phyloP scores from a whole-genome alignment of 2,113 vertebrate species.

The Melanocharis versteri region DNA sequence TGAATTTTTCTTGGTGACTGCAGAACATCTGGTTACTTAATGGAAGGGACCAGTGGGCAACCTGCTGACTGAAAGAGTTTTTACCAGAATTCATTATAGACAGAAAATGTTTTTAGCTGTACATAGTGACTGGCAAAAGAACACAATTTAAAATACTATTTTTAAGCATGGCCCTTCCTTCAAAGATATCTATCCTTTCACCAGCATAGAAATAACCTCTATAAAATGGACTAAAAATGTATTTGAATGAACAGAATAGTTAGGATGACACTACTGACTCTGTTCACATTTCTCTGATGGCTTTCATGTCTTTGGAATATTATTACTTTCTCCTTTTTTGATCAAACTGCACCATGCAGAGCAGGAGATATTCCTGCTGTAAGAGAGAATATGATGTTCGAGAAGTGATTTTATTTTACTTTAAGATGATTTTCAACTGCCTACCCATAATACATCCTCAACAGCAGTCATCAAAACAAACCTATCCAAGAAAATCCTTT shows the following conservation, averaged over 20 bases:
- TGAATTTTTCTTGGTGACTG: neutral
- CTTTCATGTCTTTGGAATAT: neutral
- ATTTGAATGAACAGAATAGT: neutral
- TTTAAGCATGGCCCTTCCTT: neutral
- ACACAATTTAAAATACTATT: neutral
- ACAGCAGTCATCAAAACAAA: neutral
- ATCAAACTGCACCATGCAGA: neutral
- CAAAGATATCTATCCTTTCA: neutral
- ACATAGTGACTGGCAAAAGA: neutral
- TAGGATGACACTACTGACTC: neutral
- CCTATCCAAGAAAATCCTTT: neutral
- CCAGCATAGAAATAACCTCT: neutral
- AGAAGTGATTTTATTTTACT: conserved; percentile 2
- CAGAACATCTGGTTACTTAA: neutral
- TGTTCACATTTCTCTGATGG: neutral
- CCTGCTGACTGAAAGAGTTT: neutral
- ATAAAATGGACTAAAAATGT: neutral
- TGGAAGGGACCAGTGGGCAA: neutral
- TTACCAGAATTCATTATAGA: neutral
- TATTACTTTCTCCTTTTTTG: neutral
- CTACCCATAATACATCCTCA: neutral
- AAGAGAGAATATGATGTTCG: neutral
- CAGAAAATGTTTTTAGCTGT: neutral
- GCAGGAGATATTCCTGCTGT: neutral
- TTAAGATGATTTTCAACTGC: neutral